Evolutionary conservation across 2,888 invertebrate species (phyloP).

Genomic region (Cheiracanthium punctorium): DNA sequence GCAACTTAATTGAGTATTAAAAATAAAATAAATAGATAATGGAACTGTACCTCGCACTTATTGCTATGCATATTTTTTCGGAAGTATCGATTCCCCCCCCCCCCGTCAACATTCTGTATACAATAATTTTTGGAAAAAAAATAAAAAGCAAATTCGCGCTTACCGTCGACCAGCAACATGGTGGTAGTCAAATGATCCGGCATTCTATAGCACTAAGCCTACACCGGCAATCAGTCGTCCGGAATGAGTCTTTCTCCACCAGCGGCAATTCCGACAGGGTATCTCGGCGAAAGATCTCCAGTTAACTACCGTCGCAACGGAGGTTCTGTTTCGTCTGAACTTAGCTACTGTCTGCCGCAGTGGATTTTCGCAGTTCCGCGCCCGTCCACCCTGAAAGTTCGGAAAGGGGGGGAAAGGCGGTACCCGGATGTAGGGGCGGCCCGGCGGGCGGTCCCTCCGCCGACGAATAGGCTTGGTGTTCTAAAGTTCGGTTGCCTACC

Average conservation of each 20-base stretch:
- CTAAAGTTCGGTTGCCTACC: constrained; percentile 18
- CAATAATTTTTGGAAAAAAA: background rate
- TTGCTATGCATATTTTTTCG: too few species aligned
- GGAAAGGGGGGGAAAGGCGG: constrained; percentile 43
- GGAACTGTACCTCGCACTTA: too few species aligned
- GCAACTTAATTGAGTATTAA: too few species aligned
- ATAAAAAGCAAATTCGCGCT: background rate
- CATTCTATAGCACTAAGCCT: constrained; percentile 29
- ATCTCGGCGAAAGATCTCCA: background rate
- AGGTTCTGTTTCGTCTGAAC: background rate
- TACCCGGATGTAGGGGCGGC: constrained; percentile 57
- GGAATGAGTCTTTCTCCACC: background rate
- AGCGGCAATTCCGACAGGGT: background rate
- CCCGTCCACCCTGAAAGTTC: background rate
- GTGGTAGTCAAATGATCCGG: constrained; percentile 35
- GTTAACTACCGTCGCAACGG: constrained; percentile 1
- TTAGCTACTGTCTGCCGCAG: constrained; percentile 3
- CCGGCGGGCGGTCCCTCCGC: constrained; percentile 29
- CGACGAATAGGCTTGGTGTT: constrained; percentile 42
- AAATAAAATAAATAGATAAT: too few species aligned
- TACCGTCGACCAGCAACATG: constrained; percentile 43
- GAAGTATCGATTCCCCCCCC: too few species aligned
- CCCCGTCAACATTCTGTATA: too few species aligned
- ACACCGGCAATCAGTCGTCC: constrained; percentile 7
- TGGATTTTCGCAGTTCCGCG: background rate